Evolutionary conservation across 2,888 invertebrate genomes (phyloP).

Genomic region (Sesamia inferens): DNA sequence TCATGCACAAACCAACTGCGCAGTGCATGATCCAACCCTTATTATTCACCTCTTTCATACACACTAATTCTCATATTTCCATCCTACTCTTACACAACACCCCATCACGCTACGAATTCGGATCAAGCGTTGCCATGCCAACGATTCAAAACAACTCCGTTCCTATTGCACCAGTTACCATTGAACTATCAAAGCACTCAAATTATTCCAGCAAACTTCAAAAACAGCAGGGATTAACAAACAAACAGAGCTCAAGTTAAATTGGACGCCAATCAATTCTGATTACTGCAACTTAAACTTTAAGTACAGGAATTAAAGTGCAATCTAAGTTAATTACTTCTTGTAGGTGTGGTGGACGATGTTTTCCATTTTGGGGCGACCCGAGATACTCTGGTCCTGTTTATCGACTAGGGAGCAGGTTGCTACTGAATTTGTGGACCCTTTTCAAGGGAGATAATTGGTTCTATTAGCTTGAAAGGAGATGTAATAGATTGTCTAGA

Average conservation of each 20-base stretch:
- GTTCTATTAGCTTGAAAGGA: conserved; percentile 37
- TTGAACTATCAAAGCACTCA: conserved; percentile 70
- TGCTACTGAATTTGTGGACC: conserved; percentile 49
- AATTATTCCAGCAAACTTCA: conserved; percentile 52
- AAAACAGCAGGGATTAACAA: conserved; percentile 57
- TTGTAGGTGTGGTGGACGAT: conserved; percentile 56
- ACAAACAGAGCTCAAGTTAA: conserved; percentile 70
- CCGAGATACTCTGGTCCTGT: conserved; percentile 47
- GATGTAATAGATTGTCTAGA: conserved; percentile 37
- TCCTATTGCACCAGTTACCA: conserved; percentile 71
- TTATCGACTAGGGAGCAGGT: conserved; percentile 45
- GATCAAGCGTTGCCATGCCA: conserved; percentile 83
- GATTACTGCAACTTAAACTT: conserved; percentile 79
- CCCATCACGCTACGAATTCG: conserved; percentile 78
- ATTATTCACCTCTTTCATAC: conserved; percentile 66
- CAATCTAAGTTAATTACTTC: conserved; percentile 77
- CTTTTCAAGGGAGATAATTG: conserved; percentile 41
- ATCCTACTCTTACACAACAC: conserved; percentile 73
- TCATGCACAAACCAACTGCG: conserved; percentile 78
- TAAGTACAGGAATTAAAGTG: conserved; percentile 76
- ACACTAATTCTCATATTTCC: conserved; percentile 44
- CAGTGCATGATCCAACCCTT: conserved; percentile 80
- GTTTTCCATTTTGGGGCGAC: conserved; percentile 55
- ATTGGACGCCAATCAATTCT: conserved; percentile 69
- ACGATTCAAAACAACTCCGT: conserved; percentile 82